Conservation (phyloP, 2,113 vertebrate genomes). For the Takifugu flavidus region DNA sequence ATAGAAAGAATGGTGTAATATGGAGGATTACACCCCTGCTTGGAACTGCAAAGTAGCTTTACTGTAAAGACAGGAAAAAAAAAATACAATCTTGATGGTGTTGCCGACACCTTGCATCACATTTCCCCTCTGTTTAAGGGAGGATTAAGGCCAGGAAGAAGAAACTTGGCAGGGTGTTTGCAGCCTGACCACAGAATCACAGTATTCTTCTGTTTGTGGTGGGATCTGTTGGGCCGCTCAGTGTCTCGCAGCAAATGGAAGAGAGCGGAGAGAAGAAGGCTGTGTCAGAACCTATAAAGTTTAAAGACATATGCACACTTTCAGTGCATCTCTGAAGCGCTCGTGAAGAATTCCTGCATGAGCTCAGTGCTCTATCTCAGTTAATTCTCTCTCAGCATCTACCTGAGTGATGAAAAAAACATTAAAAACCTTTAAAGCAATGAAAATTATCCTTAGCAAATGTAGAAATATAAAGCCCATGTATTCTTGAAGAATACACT, state of each 20-base stretch:
- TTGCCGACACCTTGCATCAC: conserved; percentile 74
- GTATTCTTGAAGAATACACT: background rate
- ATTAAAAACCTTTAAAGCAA: background rate
- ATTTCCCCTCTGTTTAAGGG: conserved; percentile 55
- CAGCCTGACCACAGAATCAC: conserved; percentile 58
- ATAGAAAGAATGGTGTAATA: conserved; percentile 61
- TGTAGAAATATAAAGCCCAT: background rate
- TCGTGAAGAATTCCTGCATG: background rate
- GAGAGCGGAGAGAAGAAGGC: accelerated
- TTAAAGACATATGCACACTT: background rate
- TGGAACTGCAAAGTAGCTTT: conserved; percentile 65
- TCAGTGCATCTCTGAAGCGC: background rate
- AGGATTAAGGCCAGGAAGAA: conserved; percentile 57
- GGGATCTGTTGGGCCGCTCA: conserved; percentile 21
- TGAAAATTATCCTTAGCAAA: background rate
- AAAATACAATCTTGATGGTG: conserved; percentile 64
- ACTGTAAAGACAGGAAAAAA: conserved; percentile 60
- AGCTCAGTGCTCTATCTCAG: background rate
- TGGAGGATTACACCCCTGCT: conserved; percentile 69
- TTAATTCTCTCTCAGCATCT: background rate
- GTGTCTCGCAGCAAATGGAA: background rate
- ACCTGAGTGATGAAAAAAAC: background rate
- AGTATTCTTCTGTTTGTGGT: conserved; percentile 51
- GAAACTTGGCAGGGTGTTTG: conserved; percentile 47
- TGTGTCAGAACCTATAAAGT: background rate